These are phyloP conservation scores for Amphiprion clarkii DNA, from an alignment of 2,797 vertebrate genomes.

Conservation along the genomic window DNA sequence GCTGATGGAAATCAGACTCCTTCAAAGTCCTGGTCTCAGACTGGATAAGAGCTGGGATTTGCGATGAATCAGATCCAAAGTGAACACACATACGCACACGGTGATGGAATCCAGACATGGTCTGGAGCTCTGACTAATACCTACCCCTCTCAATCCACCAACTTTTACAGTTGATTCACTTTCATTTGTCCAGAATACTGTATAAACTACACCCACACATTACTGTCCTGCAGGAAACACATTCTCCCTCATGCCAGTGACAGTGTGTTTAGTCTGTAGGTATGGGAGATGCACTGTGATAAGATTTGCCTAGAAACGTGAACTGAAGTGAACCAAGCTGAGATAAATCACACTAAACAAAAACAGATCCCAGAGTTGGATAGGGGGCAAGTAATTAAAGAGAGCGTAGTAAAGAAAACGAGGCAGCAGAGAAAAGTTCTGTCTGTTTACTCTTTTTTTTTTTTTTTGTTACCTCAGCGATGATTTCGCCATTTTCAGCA, in stretches of 20 bases:
- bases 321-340: constrained; percentile 20
- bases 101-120: constrained; percentile 66
- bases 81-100: constrained; percentile 33
- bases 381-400: constrained; percentile 9
- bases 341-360: constrained; percentile 35
- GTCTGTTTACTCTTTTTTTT: constrained; percentile 12
- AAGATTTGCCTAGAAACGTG: constrained; percentile 26
- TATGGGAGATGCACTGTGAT: constrained; percentile 41
- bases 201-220: constrained; percentile 64
- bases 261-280: constrained; percentile 74
- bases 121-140: constrained; percentile 63
- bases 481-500: constrained; percentile 98
- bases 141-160: constrained; percentile 47
- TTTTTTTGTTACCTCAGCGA: constrained; percentile 91
- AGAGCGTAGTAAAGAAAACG: not conserved
- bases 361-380: constrained; percentile 44
- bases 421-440: not conserved
- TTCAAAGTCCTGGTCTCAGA: constrained; percentile 45
- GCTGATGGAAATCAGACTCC: constrained; percentile 57
- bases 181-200: constrained; percentile 50
- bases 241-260: constrained; percentile 46
- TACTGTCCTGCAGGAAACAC: constrained; percentile 38
- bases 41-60: constrained; percentile 40
- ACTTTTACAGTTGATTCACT: constrained; percentile 56
- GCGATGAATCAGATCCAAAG: constrained; percentile 53